Conservation (phyloP, 2,888 invertebrate genomes). For the Xylocampa areola region DNA sequence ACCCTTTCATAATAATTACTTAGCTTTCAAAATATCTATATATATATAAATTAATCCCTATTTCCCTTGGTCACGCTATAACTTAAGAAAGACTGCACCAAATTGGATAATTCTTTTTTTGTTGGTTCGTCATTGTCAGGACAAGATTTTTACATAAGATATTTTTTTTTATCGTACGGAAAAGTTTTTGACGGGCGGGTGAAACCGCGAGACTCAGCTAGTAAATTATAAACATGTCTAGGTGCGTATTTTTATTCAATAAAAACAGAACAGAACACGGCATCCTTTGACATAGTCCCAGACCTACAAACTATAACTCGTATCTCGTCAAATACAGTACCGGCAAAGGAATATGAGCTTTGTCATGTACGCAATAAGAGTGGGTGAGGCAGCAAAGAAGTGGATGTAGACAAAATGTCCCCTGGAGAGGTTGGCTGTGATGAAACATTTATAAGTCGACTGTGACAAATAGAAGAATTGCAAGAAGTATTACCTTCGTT, state of each 20-base stretch:
- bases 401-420: conserved; percentile 46
- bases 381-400: conserved; percentile 32
- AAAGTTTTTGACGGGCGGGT: no score
- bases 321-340: conserved; percentile 10
- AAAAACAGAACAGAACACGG: conserved; percentile 28
- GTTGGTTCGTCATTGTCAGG: no score
- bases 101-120: no score
- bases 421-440: conserved; percentile 52
- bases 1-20: no score
- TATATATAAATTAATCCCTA: no score
- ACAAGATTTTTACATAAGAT: no score
- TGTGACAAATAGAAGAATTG: conserved; percentile 58
- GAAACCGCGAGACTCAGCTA: no score
- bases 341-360: conserved; percentile 36
- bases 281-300: conserved; percentile 34
- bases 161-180: no score
- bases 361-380: conserved; percentile 39
- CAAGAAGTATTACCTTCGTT: conserved; percentile 45
- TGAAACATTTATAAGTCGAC: conserved; percentile 62
- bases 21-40: not conserved
- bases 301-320: conserved; percentile 21
- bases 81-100: no score
- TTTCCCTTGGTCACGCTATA: no score
- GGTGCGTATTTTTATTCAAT: conserved; percentile 24
- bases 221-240: no score